These are phyloP conservation scores for Bombus sibiricus DNA, from an alignment of 1,140 invertebrate species.

Conservation along the genomic window DNA sequence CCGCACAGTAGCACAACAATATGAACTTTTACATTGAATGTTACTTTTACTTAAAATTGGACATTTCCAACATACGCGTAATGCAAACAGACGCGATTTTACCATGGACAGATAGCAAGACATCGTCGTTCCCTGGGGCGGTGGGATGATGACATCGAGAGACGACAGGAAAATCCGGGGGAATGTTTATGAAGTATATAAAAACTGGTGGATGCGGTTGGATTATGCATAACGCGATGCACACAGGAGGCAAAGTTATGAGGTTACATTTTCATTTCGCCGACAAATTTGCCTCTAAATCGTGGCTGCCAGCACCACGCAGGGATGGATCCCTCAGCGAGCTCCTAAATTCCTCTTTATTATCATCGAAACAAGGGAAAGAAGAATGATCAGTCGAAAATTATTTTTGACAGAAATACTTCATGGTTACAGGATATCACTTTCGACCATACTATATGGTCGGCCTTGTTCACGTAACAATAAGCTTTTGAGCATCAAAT, in stretches of 20 bases:
- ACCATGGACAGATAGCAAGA: slow-evolving; percentile 18
- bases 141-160: slow-evolving; percentile 7
- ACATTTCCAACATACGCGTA: too few species aligned
- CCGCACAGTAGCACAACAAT: too few species aligned
- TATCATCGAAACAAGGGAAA: neutral
- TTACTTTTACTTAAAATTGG: neutral
- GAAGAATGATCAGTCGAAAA: neutral
- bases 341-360: neutral
- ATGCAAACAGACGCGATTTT: neutral
- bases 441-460: neutral
- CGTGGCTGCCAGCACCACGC: neutral
- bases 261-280: slow-evolving; percentile 59
- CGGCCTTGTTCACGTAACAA: too few species aligned
- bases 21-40: too few species aligned
- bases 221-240: slow-evolving; percentile 29
- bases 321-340: neutral
- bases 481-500: too few species aligned
- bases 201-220: slow-evolving; percentile 29
- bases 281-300: slow-evolving; percentile 44
- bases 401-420: neutral
- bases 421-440: neutral
- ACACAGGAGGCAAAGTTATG: slow-evolving; percentile 15
- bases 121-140: neutral
- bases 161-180: slow-evolving; percentile 31
- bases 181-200: slow-evolving; percentile 61